Conservation (phyloP, 2,888 invertebrate genomes). For the Bombylius major region DNA sequence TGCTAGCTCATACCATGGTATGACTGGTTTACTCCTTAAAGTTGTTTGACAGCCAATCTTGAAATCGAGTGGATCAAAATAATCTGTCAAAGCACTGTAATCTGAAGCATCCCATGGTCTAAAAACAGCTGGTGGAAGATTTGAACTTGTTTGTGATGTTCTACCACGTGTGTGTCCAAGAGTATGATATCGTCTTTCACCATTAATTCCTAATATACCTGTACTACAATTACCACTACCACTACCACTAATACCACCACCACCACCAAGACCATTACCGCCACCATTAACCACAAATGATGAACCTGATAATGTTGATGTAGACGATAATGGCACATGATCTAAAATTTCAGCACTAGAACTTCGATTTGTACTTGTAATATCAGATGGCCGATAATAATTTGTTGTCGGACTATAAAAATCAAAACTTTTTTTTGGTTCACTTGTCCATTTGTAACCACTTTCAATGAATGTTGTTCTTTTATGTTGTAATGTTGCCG, state of each 20-base stretch:
- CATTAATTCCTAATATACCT: conserved; percentile 17
- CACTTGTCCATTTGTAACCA: conserved; percentile 6
- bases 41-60: conserved; percentile 56
- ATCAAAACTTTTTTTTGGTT: conserved; percentile 18
- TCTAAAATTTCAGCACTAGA: conserved; percentile 32
- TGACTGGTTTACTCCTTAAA: conserved; percentile 51
- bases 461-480: conserved; percentile 4
- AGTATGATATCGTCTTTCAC: conserved; percentile 32
- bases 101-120: conserved; percentile 5
- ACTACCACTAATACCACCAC: no score
- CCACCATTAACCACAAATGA: not conserved
- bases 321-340: not conserved
- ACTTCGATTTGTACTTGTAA: conserved; percentile 24
- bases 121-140: not conserved
- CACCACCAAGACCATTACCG: no score
- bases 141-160: not conserved
- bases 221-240: no score
- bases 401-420: conserved; percentile 20
- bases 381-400: conserved; percentile 24
- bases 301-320: not conserved
- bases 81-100: conserved; percentile 21
- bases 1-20: conserved; percentile 84
- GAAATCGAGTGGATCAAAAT: conserved; percentile 44
- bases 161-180: conserved; percentile 30
- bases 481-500: conserved; percentile 10